Evolutionary conservation across 2,797 vertebrate species (phyloP), one percentile per base, ranked within the genome.

Genomic region (Leptatherina wallacei): DNA sequence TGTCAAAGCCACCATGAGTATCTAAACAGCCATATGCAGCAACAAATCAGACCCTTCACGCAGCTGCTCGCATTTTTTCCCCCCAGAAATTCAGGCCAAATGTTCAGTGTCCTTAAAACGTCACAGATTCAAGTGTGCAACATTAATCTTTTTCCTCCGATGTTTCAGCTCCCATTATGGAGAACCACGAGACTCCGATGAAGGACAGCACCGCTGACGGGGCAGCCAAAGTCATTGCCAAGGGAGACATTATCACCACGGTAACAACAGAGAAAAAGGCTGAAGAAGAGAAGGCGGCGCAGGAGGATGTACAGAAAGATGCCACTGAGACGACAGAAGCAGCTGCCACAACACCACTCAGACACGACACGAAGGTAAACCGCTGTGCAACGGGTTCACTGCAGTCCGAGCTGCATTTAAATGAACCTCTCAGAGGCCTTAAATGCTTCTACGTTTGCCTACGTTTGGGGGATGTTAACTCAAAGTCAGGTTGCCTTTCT

Each of bases 171-270:
- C 97, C 97, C 82, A 95, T 96, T 80, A 96, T 93, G 93, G 96
- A 97, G 94, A 98, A 96, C 95, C 96, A 97, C 79, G 96, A 99
- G 92, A 96, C 96, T 79, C 94, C 96, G 88, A 96, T 97, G 95
- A 97, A 96, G 93, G 96, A 97, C 95, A 92, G 91, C 84, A 80
- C 94, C 78, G 92, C 93, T 72, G 95, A 96, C 71, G 82, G 93
- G 58, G 94, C 94, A 42, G 91, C 95, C 91, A 97, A 96, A 90
- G 95, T 94, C 93, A 95, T 96, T 68, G 93, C 95, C 89, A 95
- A 95, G 85, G 97, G 94, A 82, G 96, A 96, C 92, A 93, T 98
- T 82, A 98, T 98, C 92, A 96, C 96, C 90, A 96, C 95, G 42
- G 96, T 97, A 89, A 99, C 96, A 2, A 96, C 96, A 0, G 97